phyloP scores from a whole-genome alignment of 2,113 vertebrate genomes.

The Numida meleagris region DNA sequence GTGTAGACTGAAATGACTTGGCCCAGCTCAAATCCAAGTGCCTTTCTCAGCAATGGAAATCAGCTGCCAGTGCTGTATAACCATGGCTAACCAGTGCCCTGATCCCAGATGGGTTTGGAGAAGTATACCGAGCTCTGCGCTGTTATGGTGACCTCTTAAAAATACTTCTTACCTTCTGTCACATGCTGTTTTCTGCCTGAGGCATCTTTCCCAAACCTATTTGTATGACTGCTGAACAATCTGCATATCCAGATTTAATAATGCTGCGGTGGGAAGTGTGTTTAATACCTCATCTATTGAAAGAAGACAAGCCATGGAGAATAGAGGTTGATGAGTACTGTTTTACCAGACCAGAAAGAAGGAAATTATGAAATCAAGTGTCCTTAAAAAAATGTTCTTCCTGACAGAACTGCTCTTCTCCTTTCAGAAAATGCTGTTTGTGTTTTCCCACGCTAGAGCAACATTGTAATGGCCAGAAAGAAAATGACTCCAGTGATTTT shows the following conservation, averaged over 20 bases:
- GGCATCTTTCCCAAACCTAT: slow-evolving; percentile 33
- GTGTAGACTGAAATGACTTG: not conserved
- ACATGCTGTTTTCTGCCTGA: slow-evolving; percentile 17
- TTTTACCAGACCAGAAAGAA: not conserved
- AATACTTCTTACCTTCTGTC: slow-evolving; percentile 23
- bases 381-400: not conserved
- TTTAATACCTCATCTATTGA: not conserved
- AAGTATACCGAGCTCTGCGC: not conserved
- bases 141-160: slow-evolving; percentile 26
- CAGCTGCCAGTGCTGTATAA: not conserved
- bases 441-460: not conserved
- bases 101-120: not conserved
- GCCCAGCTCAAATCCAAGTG: not conserved
- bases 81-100: not conserved
- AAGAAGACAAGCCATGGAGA: not conserved
- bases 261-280: not conserved
- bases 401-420: not conserved
- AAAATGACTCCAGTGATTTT: slow-evolving; percentile 22
- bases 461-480: not conserved
- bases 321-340: not conserved
- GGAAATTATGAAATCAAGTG: slow-evolving; percentile 3
- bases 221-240: slow-evolving; percentile 4
- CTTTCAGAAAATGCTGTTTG: not conserved
- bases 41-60: not conserved
- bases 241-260: slow-evolving; percentile 1